Conservation (phyloP, 2,888 invertebrate species). For the Hanleya hanleyi region DNA sequence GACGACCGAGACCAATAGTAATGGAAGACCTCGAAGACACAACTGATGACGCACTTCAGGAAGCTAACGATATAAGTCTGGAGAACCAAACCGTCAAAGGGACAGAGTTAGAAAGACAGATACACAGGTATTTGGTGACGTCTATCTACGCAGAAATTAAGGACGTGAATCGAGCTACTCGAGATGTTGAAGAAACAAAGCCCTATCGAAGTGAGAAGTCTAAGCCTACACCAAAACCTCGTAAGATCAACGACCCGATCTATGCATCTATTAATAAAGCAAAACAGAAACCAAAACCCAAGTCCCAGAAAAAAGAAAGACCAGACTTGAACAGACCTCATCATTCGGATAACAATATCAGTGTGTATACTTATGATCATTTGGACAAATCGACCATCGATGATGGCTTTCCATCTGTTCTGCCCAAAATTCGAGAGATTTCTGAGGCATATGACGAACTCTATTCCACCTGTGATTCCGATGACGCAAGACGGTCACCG, state of each 20-base stretch:
- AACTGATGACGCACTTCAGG: not conserved
- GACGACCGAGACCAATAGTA: not conserved
- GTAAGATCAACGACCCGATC: not conserved
- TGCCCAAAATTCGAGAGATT: too few species aligned
- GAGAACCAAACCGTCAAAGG: not conserved
- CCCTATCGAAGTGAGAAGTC: not conserved
- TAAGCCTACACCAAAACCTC: conserved; percentile 2
- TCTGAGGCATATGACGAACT: not conserved
- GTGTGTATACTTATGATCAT: not conserved
- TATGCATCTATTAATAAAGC: not conserved
- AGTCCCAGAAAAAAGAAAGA: not conserved
- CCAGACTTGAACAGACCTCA: not conserved
- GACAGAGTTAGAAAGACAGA: not conserved
- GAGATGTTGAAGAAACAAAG: not conserved
- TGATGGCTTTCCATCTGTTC: too few species aligned
- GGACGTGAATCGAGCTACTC: not conserved
- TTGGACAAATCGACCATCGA: too few species aligned
- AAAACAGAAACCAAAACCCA: not conserved
- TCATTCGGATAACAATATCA: not conserved
- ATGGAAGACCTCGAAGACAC: not conserved
- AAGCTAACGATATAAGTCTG: not conserved
- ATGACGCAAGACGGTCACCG: not conserved
- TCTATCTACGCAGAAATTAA: conserved; percentile 2
- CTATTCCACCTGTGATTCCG: not conserved
- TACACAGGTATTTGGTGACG: not conserved